Conservation (phyloP, 2,113 vertebrate species). For the Aythya baeri region DNA sequence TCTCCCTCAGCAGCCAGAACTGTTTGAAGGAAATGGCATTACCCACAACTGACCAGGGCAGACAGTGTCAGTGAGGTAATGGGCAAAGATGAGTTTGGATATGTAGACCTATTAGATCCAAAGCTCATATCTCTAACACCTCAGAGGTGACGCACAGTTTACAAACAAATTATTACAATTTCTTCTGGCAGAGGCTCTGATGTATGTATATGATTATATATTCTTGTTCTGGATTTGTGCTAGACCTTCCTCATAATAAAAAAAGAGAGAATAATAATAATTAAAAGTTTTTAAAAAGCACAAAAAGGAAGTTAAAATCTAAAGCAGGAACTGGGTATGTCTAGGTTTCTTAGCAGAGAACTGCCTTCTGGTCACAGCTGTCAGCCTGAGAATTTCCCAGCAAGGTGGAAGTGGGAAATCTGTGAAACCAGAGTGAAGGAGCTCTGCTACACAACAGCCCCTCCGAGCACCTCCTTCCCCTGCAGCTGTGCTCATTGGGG, state of each 20-base stretch:
- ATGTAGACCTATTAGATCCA: too few relatives aligned
- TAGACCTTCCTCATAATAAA: background rate
- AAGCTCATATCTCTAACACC: background rate
- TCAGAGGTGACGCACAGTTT: background rate
- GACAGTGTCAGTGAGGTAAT: background rate
- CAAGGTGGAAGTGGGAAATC: background rate
- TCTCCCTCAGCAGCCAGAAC: background rate
- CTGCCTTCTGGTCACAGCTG: background rate
- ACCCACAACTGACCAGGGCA: background rate
- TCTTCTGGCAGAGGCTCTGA: background rate
- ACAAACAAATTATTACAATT: background rate
- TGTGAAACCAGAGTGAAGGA: background rate
- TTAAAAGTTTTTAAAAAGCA: background rate
- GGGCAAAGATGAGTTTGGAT: background rate
- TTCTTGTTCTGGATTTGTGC: background rate
- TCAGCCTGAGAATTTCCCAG: background rate
- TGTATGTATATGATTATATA: background rate
- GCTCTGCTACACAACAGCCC: fast-evolving
- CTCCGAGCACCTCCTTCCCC: background rate
- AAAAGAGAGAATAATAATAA: background rate
- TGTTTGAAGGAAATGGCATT: background rate
- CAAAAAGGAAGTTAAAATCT: background rate
- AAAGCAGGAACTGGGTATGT: background rate
- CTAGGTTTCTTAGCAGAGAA: background rate
- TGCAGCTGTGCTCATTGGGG: background rate